Conservation (phyloP, 92 coral and sea anemone genomes). For the Paragorgia papillata region DNA sequence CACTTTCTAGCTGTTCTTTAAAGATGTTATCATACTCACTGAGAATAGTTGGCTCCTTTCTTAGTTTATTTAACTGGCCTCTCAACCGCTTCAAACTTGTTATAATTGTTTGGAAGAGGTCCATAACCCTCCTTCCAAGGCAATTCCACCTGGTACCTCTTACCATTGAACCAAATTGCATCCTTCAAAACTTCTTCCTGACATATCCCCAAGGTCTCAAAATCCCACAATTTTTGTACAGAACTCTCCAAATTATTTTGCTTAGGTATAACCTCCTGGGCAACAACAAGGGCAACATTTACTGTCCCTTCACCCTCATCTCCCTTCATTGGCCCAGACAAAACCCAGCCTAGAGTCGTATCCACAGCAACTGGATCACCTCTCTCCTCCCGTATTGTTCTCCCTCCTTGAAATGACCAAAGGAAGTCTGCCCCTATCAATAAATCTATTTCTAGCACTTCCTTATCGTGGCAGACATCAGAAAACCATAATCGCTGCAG, state of each 20-base stretch:
- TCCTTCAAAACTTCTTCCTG: slow-evolving; percentile 41
- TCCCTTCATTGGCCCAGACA: slow-evolving; percentile 56
- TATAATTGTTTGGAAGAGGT: slow-evolving; percentile 41
- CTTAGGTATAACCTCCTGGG: not conserved
- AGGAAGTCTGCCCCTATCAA: slow-evolving; percentile 65
- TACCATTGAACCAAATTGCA: slow-evolving; percentile 38
- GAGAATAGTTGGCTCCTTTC: slow-evolving; percentile 40
- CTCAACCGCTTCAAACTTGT: slow-evolving; percentile 37
- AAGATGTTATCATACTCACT: slow-evolving; percentile 41
- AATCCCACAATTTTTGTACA: slow-evolving; percentile 44
- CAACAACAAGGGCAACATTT: slow-evolving; percentile 19
- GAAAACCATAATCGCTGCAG: slow-evolving; percentile 61
- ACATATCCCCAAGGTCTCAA: slow-evolving; percentile 52
- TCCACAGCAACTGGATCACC: slow-evolving; percentile 61
- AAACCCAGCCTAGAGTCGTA: slow-evolving; percentile 63
- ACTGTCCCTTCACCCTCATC: not conserved
- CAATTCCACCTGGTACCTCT: slow-evolving; percentile 32
- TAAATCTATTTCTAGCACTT: slow-evolving; percentile 49
- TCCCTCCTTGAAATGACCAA: slow-evolving; percentile 62
- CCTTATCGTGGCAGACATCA: slow-evolving; percentile 45
- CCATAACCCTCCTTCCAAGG: slow-evolving; percentile 21
- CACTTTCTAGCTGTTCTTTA: slow-evolving; percentile 33
- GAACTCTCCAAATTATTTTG: not conserved
- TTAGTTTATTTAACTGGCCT: slow-evolving; percentile 39
- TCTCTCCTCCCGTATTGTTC: slow-evolving; percentile 47